Evolutionary conservation across 1,140 invertebrate genomes (phyloP), one percentile per base, ranked within the genome.

Genomic region (Aphaenogaster ashmeadi): DNA sequence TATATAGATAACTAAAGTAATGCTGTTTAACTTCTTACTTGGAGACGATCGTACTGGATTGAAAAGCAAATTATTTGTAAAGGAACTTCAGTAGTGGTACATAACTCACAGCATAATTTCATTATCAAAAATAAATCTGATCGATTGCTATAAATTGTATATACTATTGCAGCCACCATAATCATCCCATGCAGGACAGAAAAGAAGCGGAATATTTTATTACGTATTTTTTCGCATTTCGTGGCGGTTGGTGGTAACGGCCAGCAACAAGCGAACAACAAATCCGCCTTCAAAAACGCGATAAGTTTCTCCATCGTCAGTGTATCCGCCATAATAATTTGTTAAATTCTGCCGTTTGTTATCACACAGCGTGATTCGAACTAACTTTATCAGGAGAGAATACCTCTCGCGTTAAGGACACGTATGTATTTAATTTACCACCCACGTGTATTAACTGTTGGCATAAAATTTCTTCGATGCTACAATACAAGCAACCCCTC

Each of bases 231-330:
- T 33, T 85, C n/a, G 2, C 9, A 50, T 80, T 52, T 87, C 2
- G 60, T 87, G 7, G 67, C 71, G 3, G 47, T 60, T 11, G 38
- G 33, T 13, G 80, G 66, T 11, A 84, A 81, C 18, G 91, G 88
- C 88, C 88, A 92, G 2, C 75, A 88, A 47, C 66, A 85, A 3
- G 69, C 81, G 2, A 92, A 64, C 7, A 38, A 52, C n/a, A 91
- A 85, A 64, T 78, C 85, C 3, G 36, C 15, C 7, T 83, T 81
- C 2, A 87, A 75, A 44, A 92, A 92, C 11, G 52, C 36, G 3
- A 91, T 33, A 0, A 89, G 87, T 21, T 50, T 88, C 15, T 86
- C 72, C 6, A 87, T 67, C 9, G 56, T 74, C 1, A 64, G 2
- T 44, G 33, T 18, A 33, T 56, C 1, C 36, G 8, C 33, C 78